Evolutionary conservation across 2,113 vertebrate species (phyloP), one percentile per base, ranked within the genome.

Genomic region (Cisticola juncidis): DNA sequence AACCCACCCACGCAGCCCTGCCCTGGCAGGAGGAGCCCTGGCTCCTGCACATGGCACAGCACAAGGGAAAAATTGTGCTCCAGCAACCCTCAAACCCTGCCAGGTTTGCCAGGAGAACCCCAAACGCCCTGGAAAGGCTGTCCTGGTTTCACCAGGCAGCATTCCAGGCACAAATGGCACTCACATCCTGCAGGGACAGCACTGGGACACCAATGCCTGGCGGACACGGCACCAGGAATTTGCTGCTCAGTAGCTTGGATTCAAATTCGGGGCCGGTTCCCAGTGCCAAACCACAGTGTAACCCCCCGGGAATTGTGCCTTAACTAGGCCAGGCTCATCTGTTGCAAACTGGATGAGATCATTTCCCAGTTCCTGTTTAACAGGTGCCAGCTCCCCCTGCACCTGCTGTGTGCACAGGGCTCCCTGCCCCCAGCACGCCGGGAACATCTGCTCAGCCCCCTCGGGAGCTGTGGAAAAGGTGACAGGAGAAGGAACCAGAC

Each of bases 341-440:
- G 84, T 38, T 88, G 87, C 68, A 83, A 65, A 72, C 90, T 58
- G 4, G 73, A 88, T 96, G 95, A 96, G 93, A 71, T 95, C 92
- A 93, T 83, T 90, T 66, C 86, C 82, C 81, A 94, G 94, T 95
- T 96, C 94, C 94, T 95, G 91, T 62, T 91, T 80, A 86, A 91
- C 94, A 96, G 95, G 94, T 96, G 94, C 82, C 84, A 88, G 92
- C 82, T 95, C 90, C 83, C 81, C 48, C 92, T 90, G 94, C 93
- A 83, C 95, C 96, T 94, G 90, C 93, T 66, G 6, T 3, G 36
- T 40, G 90, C 85, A 23, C 6, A 45, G 72, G 36, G 87, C 60
- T 25, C 77, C 51, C 60, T 42, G 86, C 61, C 81, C 65, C 69
- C 81, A 13, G 9, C 78, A 9, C 1, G 42, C 85, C 5, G 36